Conservation (phyloP, 2,113 vertebrate species). For the Alexandromys fortis region DNA sequence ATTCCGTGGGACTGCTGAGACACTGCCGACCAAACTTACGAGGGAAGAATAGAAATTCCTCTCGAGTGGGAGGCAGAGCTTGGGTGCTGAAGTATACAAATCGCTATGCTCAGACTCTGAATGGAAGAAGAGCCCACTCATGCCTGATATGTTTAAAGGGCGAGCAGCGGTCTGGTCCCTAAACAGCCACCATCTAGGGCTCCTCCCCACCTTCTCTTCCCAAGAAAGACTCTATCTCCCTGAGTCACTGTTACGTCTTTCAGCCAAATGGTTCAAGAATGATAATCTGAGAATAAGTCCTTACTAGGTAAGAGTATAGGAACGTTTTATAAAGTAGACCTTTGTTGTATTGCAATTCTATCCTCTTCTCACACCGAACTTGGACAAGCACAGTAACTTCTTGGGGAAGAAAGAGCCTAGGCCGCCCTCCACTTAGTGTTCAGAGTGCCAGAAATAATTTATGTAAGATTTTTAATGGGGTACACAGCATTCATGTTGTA, state of each 20-base stretch:
- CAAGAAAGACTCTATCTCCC: slow-evolving; percentile 3
- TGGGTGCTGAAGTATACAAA: slow-evolving; percentile 62
- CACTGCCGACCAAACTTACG: slow-evolving; percentile 35
- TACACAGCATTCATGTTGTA: background rate
- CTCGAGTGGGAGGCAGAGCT: slow-evolving; percentile 50
- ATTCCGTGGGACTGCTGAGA: slow-evolving; percentile 31
- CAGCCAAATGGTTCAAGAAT: background rate
- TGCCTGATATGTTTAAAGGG: slow-evolving; percentile 15
- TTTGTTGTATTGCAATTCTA: background rate
- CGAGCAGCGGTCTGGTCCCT: slow-evolving; percentile 8
- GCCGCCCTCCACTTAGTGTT: background rate
- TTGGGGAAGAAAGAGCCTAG: background rate
- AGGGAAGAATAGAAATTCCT: slow-evolving; percentile 67
- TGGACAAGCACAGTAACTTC: background rate
- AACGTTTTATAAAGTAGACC: background rate
- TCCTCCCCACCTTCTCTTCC: slow-evolving; percentile 15
- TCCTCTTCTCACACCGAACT: background rate
- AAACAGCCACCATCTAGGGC: background rate
- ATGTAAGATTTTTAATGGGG: background rate
- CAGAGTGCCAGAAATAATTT: background rate
- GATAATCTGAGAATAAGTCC: background rate
- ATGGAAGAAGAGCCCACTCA: background rate
- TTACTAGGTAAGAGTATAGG: background rate
- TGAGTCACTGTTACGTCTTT: background rate
- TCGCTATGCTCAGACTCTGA: slow-evolving; percentile 37